Conservation (phyloP, 1,140 invertebrate species). For the Varroa destructor region DNA sequence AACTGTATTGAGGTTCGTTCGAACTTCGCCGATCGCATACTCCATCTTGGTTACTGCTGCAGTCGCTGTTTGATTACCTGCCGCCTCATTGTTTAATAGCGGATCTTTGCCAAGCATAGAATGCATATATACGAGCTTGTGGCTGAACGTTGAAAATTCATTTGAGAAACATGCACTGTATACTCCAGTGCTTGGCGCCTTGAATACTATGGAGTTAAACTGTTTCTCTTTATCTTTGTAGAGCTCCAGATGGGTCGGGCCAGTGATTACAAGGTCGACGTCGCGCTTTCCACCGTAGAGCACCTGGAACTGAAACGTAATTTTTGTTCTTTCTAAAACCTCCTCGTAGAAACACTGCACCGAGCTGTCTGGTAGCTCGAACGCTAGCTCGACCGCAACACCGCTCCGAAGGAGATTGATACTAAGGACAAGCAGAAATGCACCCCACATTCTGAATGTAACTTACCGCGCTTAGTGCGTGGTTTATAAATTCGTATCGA, state of each 20-base stretch:
- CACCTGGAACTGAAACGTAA: constrained; percentile 45
- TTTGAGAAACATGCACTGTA: constrained; percentile 81
- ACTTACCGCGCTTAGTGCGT: too few relatives aligned
- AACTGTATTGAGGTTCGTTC: constrained; percentile 66
- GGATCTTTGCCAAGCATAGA: constrained; percentile 81
- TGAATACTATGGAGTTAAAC: constrained; percentile 35
- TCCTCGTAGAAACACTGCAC: constrained; percentile 46
- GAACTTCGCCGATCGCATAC: constrained; percentile 67
- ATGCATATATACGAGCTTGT: constrained; percentile 96
- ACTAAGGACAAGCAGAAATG: too few relatives aligned
- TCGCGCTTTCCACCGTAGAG: constrained; percentile 50
- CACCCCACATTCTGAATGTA: too few relatives aligned
- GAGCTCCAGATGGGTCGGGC: constrained; percentile 43
- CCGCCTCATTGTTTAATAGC: constrained; percentile 53
- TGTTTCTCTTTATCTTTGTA: constrained; percentile 48
- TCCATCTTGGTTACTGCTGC: constrained; percentile 94
- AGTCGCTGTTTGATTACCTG: constrained; percentile 45
- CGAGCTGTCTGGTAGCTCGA: constrained; percentile 47
- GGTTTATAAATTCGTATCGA: too few relatives aligned
- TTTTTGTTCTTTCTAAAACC: constrained; percentile 42
- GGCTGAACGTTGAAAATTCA: constrained; percentile 95
- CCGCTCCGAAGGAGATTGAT: too few relatives aligned
- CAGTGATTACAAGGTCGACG: constrained; percentile 45
- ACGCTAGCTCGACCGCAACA: constrained; percentile 39
- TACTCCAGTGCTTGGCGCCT: constrained; percentile 31